Evolutionary conservation across 2,888 invertebrate species (phyloP), one percentile per base, ranked within the genome.

Genomic region (Gisinianus flammeolus): DNA sequence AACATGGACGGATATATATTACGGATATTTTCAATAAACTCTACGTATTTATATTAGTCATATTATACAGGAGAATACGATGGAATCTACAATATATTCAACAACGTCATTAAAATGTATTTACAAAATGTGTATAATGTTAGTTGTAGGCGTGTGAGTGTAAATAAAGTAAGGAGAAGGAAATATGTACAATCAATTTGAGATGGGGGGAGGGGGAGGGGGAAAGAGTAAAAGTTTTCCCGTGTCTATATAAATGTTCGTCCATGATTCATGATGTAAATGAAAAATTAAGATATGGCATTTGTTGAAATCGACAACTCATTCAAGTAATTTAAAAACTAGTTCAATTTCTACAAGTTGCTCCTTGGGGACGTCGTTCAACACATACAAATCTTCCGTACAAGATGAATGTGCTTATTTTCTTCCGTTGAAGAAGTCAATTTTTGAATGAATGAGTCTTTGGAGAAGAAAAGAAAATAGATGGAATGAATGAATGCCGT

Each of bases 331-430:
- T 73, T 73, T 72, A 62, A 52, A 71, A 44, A 22, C 30, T 56
- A 30, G 71, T 71, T 71, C 54, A 71, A 71, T 71, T 71, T 70
- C 71, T 22, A 71, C 28, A n/a, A 71, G 54, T 71, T 71, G 28
- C 28, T 26, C 30, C 66, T 66, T 30, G 4, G 58, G 62, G 69
- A 44, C 22, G 67, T 31, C 3, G 24, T 16, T 30, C 30, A 66
- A 66, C 30, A 28, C 16, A 66, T 16, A 28, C 24, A 64, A 12
- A 26, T 54, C n/a, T 52, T 28, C 24, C 22, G 10, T 10, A 72
- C 54, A 62, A 73, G 73, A 73, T 73, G 62, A 73, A 73, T 73
- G 73, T 73, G 73, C 71, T 73, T 73, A 73, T 73, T 73, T 73
- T 73, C 62, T 35, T 62, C 10, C 35, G 35, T 24, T 44, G 73